These are phyloP conservation scores for Xestia rhomboidea DNA, from an alignment of 2,888 invertebrate genomes.

Conservation along the genomic window DNA sequence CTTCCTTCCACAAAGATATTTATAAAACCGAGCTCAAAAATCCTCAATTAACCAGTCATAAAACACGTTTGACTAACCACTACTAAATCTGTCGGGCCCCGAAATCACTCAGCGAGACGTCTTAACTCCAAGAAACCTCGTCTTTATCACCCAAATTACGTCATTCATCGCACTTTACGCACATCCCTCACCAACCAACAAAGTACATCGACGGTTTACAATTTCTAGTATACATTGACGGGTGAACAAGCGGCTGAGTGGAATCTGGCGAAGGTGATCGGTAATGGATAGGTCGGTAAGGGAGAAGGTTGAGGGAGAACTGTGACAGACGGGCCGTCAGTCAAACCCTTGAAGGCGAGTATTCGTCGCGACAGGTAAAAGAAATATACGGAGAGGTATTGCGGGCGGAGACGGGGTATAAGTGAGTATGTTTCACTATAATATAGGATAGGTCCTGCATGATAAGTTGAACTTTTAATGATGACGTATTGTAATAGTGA, in stretches of 20 bases:
- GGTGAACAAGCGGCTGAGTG: slow-evolving; percentile 9
- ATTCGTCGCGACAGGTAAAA: slow-evolving; percentile 79
- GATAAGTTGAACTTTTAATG: not conserved
- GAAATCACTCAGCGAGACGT: slow-evolving; percentile 85
- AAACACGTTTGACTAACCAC: slow-evolving; percentile 67
- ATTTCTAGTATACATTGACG: slow-evolving; percentile 67
- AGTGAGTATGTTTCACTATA: not conserved
- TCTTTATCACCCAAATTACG: slow-evolving; percentile 88
- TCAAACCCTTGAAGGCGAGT: slow-evolving; percentile 80
- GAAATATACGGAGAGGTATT: slow-evolving; percentile 71
- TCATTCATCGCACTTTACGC: slow-evolving; percentile 86
- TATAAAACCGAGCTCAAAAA: slow-evolving; percentile 43
- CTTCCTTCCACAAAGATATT: not conserved
- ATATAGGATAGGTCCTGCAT: not conserved
- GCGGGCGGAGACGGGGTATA: slow-evolving; percentile 7
- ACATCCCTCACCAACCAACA: slow-evolving; percentile 66
- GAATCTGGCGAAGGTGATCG: slow-evolving; percentile 27
- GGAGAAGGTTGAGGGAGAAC: slow-evolving; percentile 50
- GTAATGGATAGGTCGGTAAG: slow-evolving; percentile 68
- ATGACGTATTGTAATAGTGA: not conserved
- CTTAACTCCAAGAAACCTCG: slow-evolving; percentile 84
- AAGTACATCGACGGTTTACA: slow-evolving; percentile 51
- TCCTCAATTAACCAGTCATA: slow-evolving; percentile 70
- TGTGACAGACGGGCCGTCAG: slow-evolving; percentile 79
- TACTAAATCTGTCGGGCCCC: slow-evolving; percentile 76